phyloP scores from a whole-genome alignment of 2,888 invertebrate genomes.

The Ferdinandea cuprea region DNA sequence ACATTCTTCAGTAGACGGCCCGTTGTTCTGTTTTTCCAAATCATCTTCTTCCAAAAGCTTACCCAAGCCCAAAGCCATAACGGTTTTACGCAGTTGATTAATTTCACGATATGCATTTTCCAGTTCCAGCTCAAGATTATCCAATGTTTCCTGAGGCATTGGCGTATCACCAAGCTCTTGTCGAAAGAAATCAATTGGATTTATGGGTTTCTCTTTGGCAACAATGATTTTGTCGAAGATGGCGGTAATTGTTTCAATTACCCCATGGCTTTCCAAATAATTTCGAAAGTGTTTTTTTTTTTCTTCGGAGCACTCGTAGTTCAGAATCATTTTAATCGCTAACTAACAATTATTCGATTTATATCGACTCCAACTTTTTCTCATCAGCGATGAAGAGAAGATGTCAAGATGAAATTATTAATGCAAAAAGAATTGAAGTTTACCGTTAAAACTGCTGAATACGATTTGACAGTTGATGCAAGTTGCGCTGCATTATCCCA shows the following conservation, averaged over 20 bases:
- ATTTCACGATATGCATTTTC: conserved; percentile 74
- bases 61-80: conserved; percentile 50
- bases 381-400: too few species aligned
- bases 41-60: conserved; percentile 3
- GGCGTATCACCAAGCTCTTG: conserved; percentile 70
- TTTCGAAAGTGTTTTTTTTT: conserved; percentile 67
- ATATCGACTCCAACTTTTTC: neutral
- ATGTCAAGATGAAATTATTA: neutral
- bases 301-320: conserved; percentile 66
- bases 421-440: neutral
- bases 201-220: conserved; percentile 69
- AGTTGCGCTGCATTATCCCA: conserved; percentile 16
- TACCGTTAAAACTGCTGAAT: conserved; percentile 27
- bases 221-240: conserved; percentile 69
- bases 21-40: neutral
- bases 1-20: conserved; percentile 3
- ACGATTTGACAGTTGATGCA: neutral
- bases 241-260: conserved; percentile 59
- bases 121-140: conserved; percentile 67
- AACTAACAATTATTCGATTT: neutral
- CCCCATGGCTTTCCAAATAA: conserved; percentile 68
- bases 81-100: conserved; percentile 40
- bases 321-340: conserved; percentile 51
- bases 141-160: conserved; percentile 55
- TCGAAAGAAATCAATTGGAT: conserved; percentile 75